phyloP scores from a whole-genome alignment of 2,797 vertebrate species.

The Sebastes diaconus region DNA sequence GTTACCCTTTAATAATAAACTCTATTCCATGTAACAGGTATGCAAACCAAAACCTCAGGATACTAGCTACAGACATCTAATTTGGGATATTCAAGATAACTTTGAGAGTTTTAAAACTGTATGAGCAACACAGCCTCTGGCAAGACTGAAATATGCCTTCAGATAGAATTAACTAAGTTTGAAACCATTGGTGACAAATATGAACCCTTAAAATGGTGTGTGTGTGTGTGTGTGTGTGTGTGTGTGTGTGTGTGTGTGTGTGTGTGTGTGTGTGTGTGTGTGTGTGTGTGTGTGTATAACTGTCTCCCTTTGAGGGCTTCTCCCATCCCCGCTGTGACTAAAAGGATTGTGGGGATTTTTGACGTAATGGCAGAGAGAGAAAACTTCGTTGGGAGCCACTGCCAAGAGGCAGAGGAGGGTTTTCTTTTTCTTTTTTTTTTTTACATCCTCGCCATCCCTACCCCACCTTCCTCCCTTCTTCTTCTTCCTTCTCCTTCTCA shows the following conservation, averaged over 20 bases:
- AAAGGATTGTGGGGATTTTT: slow-evolving; percentile 80
- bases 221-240: neutral
- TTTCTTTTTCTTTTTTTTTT: slow-evolving; percentile 43
- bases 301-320: slow-evolving; percentile 69
- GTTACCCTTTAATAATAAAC: slow-evolving; percentile 29
- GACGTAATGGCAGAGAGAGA: slow-evolving; percentile 68
- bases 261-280: slow-evolving; percentile 6
- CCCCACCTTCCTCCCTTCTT: slow-evolving; percentile 20
- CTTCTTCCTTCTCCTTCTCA: slow-evolving; percentile 4
- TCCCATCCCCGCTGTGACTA: slow-evolving; percentile 80
- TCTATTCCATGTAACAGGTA: slow-evolving; percentile 4
- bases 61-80: slow-evolving; percentile 10
- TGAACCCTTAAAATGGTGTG: slow-evolving; percentile 42
- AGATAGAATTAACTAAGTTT: slow-evolving; percentile 68
- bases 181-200: slow-evolving; percentile 57
- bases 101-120: slow-evolving; percentile 43
- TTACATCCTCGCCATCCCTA: slow-evolving; percentile 32
- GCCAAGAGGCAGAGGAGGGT: slow-evolving; percentile 63
- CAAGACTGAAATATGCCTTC: slow-evolving; percentile 48
- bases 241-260: slow-evolving; percentile 10
- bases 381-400: slow-evolving; percentile 67
- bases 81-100: slow-evolving; percentile 35
- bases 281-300: slow-evolving; percentile 19
- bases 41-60: slow-evolving; percentile 9
- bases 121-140: slow-evolving; percentile 32